Percentiles rank a stretch among this genome's conserved stretches.
phyloP scores from a whole-genome alignment of 2,797 vertebrate species.

The Molossus alvarezi region DNA sequence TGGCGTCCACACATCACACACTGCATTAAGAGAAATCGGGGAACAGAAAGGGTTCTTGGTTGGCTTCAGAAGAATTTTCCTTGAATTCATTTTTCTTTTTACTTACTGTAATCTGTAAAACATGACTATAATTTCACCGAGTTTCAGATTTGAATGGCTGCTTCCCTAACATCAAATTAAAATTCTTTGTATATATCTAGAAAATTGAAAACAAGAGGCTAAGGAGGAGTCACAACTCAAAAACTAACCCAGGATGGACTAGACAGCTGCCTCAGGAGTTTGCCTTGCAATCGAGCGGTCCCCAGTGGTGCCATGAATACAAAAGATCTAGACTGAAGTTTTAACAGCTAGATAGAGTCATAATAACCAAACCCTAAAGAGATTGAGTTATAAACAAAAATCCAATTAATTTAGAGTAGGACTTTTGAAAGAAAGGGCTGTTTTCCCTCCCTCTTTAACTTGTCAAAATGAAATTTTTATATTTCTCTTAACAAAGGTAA shows the following conservation, averaged over 20 bases:
- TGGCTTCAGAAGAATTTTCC: conserved; percentile 36
- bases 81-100: conserved; percentile 60
- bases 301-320: not conserved
- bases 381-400: not conserved
- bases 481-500: conserved; percentile 40
- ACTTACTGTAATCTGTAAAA: conserved; percentile 1
- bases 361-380: not conserved
- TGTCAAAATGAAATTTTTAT: conserved; percentile 8
- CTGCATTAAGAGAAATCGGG: not conserved
- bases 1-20: not conserved
- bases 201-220: not conserved
- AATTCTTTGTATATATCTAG: not conserved
- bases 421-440: not conserved
- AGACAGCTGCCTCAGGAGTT: not conserved
- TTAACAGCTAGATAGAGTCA: not conserved
- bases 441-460: not conserved
- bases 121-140: not conserved
- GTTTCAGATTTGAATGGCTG: conserved; percentile 36
- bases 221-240: not conserved
- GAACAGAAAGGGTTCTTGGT: not conserved
- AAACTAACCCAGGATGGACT: not conserved
- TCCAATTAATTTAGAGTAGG: not conserved
- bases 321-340: not conserved
- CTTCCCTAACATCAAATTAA: conserved; percentile 4
- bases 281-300: not conserved